Base-by-base conservation (phyloP, 2,797 vertebrate species). In the Hypotaenidia philippensis region DNA sequence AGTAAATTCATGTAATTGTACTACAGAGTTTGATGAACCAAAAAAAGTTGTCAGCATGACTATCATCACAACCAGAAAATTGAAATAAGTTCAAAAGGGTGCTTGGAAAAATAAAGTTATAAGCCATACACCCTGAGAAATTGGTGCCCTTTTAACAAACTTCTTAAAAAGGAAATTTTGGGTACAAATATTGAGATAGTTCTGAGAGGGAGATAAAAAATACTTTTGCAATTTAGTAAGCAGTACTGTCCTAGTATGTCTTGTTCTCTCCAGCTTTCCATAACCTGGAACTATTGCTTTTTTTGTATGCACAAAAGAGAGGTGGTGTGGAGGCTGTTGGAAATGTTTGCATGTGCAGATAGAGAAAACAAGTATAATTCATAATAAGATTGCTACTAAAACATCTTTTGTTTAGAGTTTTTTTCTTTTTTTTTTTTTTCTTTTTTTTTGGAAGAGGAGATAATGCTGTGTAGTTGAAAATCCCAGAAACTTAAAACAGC, bases 1-100 rank as follows among this genome's bases (percentile, higher is more conserved):
- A 99, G 98, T 99, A 99, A 99, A 99, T 99, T 99, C 98, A 98
- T 99, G 98, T 99, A 98, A 99, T 99, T 99, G 98, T 98, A 98
- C 98, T 98, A 96, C 98, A 93, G 99, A 98, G 98, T 98, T 99
- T 99, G 99, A 99, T 99, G 98, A 98, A 99, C 98, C 98, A 99
- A 98, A 99, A 99, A 98, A 98, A 98, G 98, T 99, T 99, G 98
- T 99, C 98, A 99, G 98, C 98, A 97, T 98, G 98, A 98, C 98
- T 99, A 98, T 98, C 98, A 98, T 99, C 98, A 99, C 98, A 98
- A 98, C 95, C 90, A 97, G 94, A 97, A 97, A 96, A 93, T 76
- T 96, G 96, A 98, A 97, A 93, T 94, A 97, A 96, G 96, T 97
- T 98, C 88, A 97, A 92, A 97, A 95, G 91, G 45, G 52, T 96